Base-by-base conservation (phyloP, 1,140 invertebrate genomes). In the Aphaenogaster floridana region DNA sequence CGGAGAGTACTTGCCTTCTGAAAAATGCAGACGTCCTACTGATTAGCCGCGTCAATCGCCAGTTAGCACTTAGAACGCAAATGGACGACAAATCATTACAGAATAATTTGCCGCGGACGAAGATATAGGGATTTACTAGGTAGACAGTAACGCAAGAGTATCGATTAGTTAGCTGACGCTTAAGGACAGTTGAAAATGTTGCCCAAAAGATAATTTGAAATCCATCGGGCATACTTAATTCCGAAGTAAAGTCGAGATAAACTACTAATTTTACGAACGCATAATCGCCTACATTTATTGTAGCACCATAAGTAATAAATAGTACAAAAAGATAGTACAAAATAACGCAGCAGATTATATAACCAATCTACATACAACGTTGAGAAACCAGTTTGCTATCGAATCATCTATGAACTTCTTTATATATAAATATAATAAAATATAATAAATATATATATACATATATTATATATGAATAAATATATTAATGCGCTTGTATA, bases 1-100 rank as follows among this genome's bases (percentile, higher is more conserved):
- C 72, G 48, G 34, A 8, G 52, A 42, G 39, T 81, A 54, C 79
- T 88, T 77, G 28, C 21, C 54, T 15, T 64, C 88, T 89, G 88
- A 61, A 91, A 91, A 89, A 90, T 86, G 45, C 86, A 86, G 50
- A 77, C n/a, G 48, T 83, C 64, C 76, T 83, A 64, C 52, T 28
- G 77, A 59, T 89, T 86, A 85, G 78, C 86, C 78, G 50, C 15
- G 15, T 57, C 21, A 54, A 45, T 59, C 36, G 50, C 4, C 50
- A 28, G 9, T 28, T 59, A 11, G 8, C n/a, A 13, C 11, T 42
- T 17, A 52, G 21, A 42, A 71, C 21, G 64, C 21, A 11, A 57
- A 81, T 59, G 11, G 2, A 57, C 48, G 64, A 68, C 3, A n/a
- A 52, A 34, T 45, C 21, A 28, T 17, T 34, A 45, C 15, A 64